Evolutionary conservation across 2,888 invertebrate species (phyloP).

Genomic region (Galerucella nymphaeae): DNA sequence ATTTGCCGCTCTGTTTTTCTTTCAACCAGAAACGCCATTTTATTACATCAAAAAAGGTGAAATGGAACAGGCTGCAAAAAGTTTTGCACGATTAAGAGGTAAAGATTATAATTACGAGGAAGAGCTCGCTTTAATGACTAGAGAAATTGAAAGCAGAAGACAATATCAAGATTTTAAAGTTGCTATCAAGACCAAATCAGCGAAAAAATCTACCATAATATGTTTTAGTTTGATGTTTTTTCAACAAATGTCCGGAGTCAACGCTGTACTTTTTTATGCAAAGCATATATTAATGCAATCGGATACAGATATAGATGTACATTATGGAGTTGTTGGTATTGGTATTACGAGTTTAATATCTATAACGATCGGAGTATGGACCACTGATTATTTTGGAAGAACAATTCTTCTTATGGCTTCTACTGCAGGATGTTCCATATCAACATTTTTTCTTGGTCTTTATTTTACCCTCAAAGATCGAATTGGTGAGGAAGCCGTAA

Average conservation of each 20-base stretch:
- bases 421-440: constrained; percentile 75
- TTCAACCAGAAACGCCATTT: constrained; percentile 89
- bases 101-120: constrained; percentile 72
- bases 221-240: constrained; percentile 85
- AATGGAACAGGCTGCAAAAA: constrained; percentile 74
- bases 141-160: constrained; percentile 66
- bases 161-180: constrained; percentile 69
- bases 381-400: constrained; percentile 85
- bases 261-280: constrained; percentile 85
- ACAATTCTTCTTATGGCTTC: constrained; percentile 81
- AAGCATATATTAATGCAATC: constrained; percentile 77
- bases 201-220: constrained; percentile 75
- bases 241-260: constrained; percentile 87
- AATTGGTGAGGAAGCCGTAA: constrained; percentile 66
- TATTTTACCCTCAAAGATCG: constrained; percentile 71
- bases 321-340: constrained; percentile 69
- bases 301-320: constrained; percentile 68
- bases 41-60: constrained; percentile 74
- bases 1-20: constrained; percentile 77
- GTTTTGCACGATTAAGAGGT: constrained; percentile 80
- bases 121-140: constrained; percentile 66
- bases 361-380: constrained; percentile 64
- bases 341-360: constrained; percentile 67
- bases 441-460: constrained; percentile 75
- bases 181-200: constrained; percentile 72